Evolutionary conservation across 2,797 vertebrate genomes (phyloP).

Genomic region (Cacajao melanocephalus): DNA sequence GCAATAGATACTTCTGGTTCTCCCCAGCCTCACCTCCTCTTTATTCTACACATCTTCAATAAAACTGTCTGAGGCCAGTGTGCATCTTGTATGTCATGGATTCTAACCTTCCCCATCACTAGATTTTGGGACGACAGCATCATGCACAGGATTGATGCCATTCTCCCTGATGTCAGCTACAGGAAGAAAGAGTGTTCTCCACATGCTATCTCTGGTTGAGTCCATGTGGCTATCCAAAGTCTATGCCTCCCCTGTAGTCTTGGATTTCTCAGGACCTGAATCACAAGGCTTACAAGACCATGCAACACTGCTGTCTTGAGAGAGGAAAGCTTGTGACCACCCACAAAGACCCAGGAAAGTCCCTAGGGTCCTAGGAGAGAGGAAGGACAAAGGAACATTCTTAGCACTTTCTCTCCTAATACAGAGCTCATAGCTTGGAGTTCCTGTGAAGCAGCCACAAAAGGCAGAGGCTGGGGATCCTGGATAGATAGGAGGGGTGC

Average conservation of each 20-base stretch:
- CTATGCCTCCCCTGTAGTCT: rapidly evolving
- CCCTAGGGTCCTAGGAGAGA: neutral
- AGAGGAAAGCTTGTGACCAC: neutral
- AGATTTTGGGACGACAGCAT: neutral
- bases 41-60: neutral
- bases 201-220: rapidly evolving
- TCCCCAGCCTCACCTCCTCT: rapidly evolving
- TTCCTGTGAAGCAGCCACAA: neutral
- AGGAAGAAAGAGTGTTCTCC: neutral
- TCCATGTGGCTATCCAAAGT: neutral
- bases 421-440: rapidly evolving
- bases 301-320: neutral
- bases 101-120: neutral
- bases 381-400: neutral
- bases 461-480: neutral
- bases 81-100: neutral
- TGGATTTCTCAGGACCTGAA: neutral
- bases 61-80: neutral
- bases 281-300: neutral
- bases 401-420: neutral
- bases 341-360: neutral
- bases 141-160: rapidly evolving
- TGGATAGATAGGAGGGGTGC: rapidly evolving
- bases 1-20: neutral
- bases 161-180: neutral